Conservation (phyloP, 2,888 invertebrate species). For the Abrostola tripartita region DNA sequence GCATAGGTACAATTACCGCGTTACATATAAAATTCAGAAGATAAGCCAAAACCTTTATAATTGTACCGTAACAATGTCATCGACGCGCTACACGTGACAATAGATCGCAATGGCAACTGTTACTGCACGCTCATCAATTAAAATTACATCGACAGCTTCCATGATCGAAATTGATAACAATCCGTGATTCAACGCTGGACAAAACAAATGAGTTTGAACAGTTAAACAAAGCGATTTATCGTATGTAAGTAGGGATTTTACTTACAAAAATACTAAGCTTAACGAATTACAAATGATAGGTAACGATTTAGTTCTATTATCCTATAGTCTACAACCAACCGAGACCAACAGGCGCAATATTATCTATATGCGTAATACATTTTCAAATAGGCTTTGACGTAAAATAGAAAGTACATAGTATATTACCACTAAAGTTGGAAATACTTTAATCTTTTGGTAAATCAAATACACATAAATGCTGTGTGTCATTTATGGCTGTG, state of each 20-base stretch:
- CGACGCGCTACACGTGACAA: background rate
- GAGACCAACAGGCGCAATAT: slow-evolving; percentile 10
- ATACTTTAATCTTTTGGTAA: background rate
- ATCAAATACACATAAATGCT: too few relatives aligned
- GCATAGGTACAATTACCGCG: slow-evolving; percentile 5
- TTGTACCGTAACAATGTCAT: slow-evolving; percentile 8
- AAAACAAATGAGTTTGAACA: slow-evolving; percentile 15
- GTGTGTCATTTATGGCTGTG: too few relatives aligned
- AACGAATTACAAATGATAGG: slow-evolving; percentile 18
- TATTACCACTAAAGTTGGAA: slow-evolving; percentile 23
- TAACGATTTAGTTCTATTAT: slow-evolving; percentile 15
- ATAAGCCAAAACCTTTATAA: slow-evolving; percentile 8
- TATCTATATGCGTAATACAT: slow-evolving; percentile 17
- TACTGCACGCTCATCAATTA: slow-evolving; percentile 11
- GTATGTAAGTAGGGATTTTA: slow-evolving; percentile 31
- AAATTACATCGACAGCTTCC: background rate
- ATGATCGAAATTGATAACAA: slow-evolving; percentile 4
- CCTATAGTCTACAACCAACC: slow-evolving; percentile 12
- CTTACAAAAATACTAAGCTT: slow-evolving; percentile 11
- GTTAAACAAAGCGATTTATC: slow-evolving; percentile 27
- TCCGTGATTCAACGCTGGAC: background rate
- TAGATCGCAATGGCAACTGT: background rate
- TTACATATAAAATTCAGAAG: slow-evolving; percentile 13
- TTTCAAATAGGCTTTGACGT: too few relatives aligned
- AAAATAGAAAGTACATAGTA: background rate